A percentile compares a stretch with the other conserved stretches of the same genome.
These are phyloP conservation scores for Cephus pygmeus DNA, from an alignment of 2,888 invertebrate genomes.

Conservation along the genomic window DNA sequence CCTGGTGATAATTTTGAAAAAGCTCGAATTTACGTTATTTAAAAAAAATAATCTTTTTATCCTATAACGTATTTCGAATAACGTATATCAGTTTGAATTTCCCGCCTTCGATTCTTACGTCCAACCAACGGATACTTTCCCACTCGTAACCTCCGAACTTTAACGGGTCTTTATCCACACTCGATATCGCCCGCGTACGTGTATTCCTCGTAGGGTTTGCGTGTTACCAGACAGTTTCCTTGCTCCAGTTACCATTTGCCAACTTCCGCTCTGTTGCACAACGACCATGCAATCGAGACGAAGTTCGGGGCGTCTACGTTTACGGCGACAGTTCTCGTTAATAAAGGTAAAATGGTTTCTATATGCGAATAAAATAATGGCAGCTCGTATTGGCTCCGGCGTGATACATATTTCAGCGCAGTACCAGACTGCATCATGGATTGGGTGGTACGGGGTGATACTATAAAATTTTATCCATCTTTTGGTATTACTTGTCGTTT, in stretches of 20 bases:
- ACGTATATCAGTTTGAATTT: not conserved
- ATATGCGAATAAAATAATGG: not conserved
- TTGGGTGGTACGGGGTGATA: no score
- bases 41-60: not conserved
- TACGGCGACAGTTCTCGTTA: slow-evolving; percentile 34
- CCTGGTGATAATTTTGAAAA: not conserved
- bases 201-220: not conserved
- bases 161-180: not conserved
- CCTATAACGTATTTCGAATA: not conserved
- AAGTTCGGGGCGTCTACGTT: slow-evolving; percentile 34
- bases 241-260: slow-evolving; percentile 44
- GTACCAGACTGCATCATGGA: no score
- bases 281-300: slow-evolving; percentile 28
- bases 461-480: not conserved
- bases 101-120: not conserved
- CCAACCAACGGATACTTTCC: not conserved
- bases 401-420: no score
- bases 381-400: not conserved
- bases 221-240: slow-evolving; percentile 5
- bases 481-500: not conserved
- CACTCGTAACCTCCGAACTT: not conserved
- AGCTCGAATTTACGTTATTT: not conserved
- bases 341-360: slow-evolving; percentile 21
- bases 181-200: not conserved
- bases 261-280: slow-evolving; percentile 37